Base-by-base conservation (phyloP, 1,140 invertebrate species). In the Euglossa dilemma region DNA sequence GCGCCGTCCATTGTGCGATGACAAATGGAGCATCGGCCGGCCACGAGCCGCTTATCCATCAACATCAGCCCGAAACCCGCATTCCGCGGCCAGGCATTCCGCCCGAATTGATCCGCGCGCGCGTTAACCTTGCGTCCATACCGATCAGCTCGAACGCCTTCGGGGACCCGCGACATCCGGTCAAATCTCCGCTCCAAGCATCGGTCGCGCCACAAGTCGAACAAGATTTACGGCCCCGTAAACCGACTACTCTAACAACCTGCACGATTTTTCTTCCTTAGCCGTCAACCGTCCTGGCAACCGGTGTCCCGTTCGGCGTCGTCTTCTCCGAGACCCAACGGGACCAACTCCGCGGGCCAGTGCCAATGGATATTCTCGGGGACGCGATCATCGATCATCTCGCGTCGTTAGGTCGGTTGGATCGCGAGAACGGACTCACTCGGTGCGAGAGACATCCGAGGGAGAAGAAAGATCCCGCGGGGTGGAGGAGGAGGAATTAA, bases 1-100 rank as follows among this genome's bases (percentile, higher is more conserved):
- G 54, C 18, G 43, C 36, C 69, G 57, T 88, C 87, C 74, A 85
- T 89, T 88, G 85, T 88, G 56, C 80, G 66, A 91, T 91, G 91
- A 92, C 89, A 92, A 91, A 92, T 92, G 85, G 87, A 71, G 63
- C 84, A 89, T 89, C 87, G 81, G 52, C 85, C 66, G 59, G 64
- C 69, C 84, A 77, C 80, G 70, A 71, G 47, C 63, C 69, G 86
- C 63, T 85, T 88, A 91, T 92, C 81, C 88, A 91, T 89, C 89
- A 87, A 87, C 87, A 90, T 90, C 89, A 70, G 50, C 3, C 66
- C 28, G 47, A 25, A 84, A 90, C 78, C 79, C 82, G 86, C 59
- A 71, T 74, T 66, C 73, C 81, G 69, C 20, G 59, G n/a, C 43
- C 23, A 69, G 64, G 56, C 79, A 79, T 74, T 77, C 72, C 81